Percentiles rank a stretch among this genome's conserved stretches.
Evolutionary conservation across 2,888 invertebrate genomes (phyloP).

Genomic region (Rhimphoctona megacephalus): DNA sequence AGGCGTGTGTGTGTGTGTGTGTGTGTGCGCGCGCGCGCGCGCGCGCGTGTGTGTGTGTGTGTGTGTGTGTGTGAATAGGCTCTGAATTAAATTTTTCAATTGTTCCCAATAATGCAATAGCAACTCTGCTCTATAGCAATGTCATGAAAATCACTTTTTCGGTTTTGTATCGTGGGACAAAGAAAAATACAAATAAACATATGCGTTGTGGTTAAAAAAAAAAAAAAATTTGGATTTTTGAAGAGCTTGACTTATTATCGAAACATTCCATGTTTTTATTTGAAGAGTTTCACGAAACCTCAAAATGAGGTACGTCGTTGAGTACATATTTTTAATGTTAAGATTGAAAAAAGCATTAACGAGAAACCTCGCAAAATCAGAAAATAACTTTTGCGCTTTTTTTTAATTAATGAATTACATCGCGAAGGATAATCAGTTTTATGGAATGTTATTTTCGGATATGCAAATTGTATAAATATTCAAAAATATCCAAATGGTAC

Average conservation of each 20-base stretch:
- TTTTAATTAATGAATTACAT: background rate
- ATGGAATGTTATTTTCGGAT: background rate
- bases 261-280: background rate
- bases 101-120: conserved; percentile 23
- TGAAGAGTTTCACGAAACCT: background rate
- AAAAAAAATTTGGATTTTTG: background rate
- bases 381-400: background rate
- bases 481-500: background rate
- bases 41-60: no score
- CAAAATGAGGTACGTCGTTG: background rate
- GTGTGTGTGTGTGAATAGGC: no score
- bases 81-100: conserved; percentile 14
- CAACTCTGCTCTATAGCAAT: conserved; percentile 42
- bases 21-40: no score
- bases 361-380: background rate
- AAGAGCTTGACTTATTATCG: background rate
- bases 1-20: no score
- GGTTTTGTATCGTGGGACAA: conserved; percentile 8
- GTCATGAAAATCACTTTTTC: conserved; percentile 11
- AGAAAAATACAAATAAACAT: conserved; percentile 13
- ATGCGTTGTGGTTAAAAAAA: background rate
- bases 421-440: background rate
- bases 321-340: no score
- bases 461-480: background rate
- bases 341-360: background rate